Evolutionary conservation across 1,140 invertebrate genomes (phyloP), one percentile per base, ranked within the genome.

Genomic region (Zelostemma sp.): DNA sequence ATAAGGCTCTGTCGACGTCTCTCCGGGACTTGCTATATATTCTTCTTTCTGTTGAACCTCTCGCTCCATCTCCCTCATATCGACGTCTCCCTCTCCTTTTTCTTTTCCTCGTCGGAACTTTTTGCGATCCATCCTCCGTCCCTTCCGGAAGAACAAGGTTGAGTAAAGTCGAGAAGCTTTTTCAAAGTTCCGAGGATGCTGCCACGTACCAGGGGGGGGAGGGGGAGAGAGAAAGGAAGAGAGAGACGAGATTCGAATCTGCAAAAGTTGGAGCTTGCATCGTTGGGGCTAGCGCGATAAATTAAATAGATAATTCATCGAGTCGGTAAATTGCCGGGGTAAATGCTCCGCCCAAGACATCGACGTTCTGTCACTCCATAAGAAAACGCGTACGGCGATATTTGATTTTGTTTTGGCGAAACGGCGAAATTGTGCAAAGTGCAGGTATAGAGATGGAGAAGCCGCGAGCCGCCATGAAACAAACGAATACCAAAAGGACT

Each of bases 401-500:
- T n/a, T n/a, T n/a, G n/a, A n/a, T n/a, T n/a, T n/a, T n/a, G n/a
- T n/a, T n/a, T n/a, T n/a, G n/a, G n/a, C n/a, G n/a, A n/a, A n/a
- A n/a, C n/a, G n/a, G n/a, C n/a, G n/a, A n/a, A n/a, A n/a, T n/a
- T n/a, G n/a, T n/a, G n/a, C n/a, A n/a, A n/a, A n/a, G n/a, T n/a
- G n/a, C n/a, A n/a, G n/a, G n/a, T n/a, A n/a, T n/a, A 61, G 33
- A 65, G 51, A 73, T 56, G 58, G 53, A 63, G 59, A 63, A 65
- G 51, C 59, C 63, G 75, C 70, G 68, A 78, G 75, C 74, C 73
- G 73, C 74, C 77, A 76, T 78, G 80, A 81, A 79, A 84, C 82
- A 82, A 84, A 84, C 81, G 82, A 84, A 84, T 83, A 79, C 82
- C 81, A 78, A 76, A 78, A 78, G 73, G 78, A 73, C 78, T 78